phyloP scores from a whole-genome alignment of 1,140 invertebrate species.

The Ruditapes philippinarum region DNA sequence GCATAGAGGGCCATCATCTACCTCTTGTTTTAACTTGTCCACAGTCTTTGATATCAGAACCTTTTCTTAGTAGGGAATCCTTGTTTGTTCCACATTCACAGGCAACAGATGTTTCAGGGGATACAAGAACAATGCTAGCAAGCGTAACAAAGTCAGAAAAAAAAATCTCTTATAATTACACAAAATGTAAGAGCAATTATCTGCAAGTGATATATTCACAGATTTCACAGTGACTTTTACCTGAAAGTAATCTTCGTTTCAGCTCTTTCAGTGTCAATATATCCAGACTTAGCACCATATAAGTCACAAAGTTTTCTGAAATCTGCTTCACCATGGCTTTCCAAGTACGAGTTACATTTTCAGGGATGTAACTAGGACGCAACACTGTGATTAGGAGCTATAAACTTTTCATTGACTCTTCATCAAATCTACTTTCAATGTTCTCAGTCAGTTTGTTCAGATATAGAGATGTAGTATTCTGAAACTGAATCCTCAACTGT shows the following conservation, averaged over 20 bases:
- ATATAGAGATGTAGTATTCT: not conserved
- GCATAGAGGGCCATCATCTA: too few relatives aligned
- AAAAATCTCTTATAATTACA: not conserved
- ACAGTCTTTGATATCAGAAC: too few relatives aligned
- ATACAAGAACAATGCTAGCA: not conserved
- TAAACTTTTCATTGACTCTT: not conserved
- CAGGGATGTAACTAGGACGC: not conserved
- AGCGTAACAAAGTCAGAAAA: slow-evolving; percentile 5
- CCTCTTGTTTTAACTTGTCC: too few relatives aligned
- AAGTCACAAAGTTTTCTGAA: not conserved
- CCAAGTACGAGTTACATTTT: not conserved
- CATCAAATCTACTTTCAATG: slow-evolving; percentile 13
- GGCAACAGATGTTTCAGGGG: slow-evolving; percentile 22
- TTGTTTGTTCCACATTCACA: slow-evolving; percentile 32
- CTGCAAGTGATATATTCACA: not conserved
- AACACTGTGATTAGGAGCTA: not conserved
- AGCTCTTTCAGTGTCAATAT: not conserved
- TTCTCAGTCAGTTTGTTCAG: not conserved
- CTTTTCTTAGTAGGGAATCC: too few relatives aligned
- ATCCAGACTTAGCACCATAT: not conserved
- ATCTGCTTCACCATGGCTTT: not conserved
- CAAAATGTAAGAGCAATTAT: not conserved
- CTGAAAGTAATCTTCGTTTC: not conserved
- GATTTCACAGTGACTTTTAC: not conserved
- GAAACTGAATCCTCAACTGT: not conserved